A percentile compares a stretch with the other conserved stretches of the same genome.
Conservation (phyloP, 2,888 invertebrate genomes). For the Acleris laterana region DNA sequence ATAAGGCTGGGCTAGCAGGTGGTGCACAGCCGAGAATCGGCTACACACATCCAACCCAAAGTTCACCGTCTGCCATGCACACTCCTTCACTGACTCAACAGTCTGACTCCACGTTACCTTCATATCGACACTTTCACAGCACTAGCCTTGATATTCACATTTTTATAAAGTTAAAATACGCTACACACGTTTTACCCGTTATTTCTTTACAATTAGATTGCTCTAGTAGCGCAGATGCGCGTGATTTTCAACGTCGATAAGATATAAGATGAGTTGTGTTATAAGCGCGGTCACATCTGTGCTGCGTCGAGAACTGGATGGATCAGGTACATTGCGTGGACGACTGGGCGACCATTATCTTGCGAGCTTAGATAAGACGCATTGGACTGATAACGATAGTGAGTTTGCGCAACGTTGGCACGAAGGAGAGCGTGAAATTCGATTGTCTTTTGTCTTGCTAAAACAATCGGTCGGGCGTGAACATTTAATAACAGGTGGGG, state of each 20-base stretch:
- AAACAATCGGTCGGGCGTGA: conserved; percentile 28
- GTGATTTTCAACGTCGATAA: conserved; percentile 74
- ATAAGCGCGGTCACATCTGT: conserved; percentile 59
- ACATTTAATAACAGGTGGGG: conserved; percentile 35
- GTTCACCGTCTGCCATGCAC: conserved; percentile 63
- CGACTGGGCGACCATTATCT: conserved; percentile 54
- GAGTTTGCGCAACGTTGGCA: conserved; percentile 34
- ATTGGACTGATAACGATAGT: conserved; percentile 54
- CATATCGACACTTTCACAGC: conserved; percentile 45
- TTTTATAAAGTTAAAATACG: conserved; percentile 4
- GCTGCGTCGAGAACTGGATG: conserved; percentile 43
- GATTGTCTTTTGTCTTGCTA: conserved; percentile 35
- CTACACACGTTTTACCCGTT: conserved; percentile 44
- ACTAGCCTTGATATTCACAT: conserved; percentile 43
- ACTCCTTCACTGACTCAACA: conserved; percentile 63
- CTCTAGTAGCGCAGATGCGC: conserved; percentile 64
- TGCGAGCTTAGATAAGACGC: conserved; percentile 59
- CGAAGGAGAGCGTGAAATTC: conserved; percentile 28
- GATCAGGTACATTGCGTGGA: conserved; percentile 55
- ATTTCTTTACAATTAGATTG: conserved; percentile 57
- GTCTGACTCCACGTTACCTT: conserved; percentile 62
- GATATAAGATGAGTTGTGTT: conserved; percentile 52
- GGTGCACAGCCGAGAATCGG: conserved; percentile 59
- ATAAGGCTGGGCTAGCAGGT: conserved; percentile 63
- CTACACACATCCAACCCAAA: conserved; percentile 66